A percentile compares a stretch with the other conserved stretches of the same genome.
These are phyloP conservation scores for Rhamnusium bicolor DNA, from an alignment of 2,888 invertebrate genomes.

Conservation along the genomic window DNA sequence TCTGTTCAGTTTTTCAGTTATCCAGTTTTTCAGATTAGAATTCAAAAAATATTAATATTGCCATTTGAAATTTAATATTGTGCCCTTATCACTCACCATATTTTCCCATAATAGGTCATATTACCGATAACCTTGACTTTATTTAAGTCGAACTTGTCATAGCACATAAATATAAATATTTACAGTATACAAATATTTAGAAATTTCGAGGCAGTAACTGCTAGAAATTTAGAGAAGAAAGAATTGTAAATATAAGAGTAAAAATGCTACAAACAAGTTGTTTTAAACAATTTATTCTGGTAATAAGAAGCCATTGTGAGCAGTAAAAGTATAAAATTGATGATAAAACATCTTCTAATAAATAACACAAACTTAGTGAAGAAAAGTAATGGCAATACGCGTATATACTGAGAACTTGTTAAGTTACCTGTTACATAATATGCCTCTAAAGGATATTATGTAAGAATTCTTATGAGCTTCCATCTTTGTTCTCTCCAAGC, in stretches of 20 bases:
- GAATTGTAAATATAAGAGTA: background rate
- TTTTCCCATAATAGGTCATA: too few species aligned
- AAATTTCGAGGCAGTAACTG: background rate
- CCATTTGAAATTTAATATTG: too few species aligned
- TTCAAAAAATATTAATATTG: too few species aligned
- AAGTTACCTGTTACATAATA: background rate
- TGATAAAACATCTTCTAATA: slow-evolving; percentile 9
- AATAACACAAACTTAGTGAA: slow-evolving; percentile 7
- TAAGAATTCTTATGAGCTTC: background rate
- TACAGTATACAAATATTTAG: background rate
- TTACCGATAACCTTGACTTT: too few species aligned
- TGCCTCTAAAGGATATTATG: background rate
- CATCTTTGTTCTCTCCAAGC: background rate
- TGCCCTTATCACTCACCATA: too few species aligned
- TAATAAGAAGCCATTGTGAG: background rate
- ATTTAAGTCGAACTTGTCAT: too few species aligned
- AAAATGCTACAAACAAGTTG: background rate
- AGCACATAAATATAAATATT: too few species aligned
- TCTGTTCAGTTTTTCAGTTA: too few species aligned
- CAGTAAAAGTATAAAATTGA: slow-evolving; percentile 8
- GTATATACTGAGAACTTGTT: slow-evolving; percentile 6
- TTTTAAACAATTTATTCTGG: background rate
- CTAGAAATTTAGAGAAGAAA: background rate
- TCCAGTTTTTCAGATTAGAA: too few species aligned
- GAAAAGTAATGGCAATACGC: background rate